These are phyloP conservation scores for Antheraea yamamai DNA, from an alignment of 2,888 invertebrate species.

Conservation along the genomic window DNA sequence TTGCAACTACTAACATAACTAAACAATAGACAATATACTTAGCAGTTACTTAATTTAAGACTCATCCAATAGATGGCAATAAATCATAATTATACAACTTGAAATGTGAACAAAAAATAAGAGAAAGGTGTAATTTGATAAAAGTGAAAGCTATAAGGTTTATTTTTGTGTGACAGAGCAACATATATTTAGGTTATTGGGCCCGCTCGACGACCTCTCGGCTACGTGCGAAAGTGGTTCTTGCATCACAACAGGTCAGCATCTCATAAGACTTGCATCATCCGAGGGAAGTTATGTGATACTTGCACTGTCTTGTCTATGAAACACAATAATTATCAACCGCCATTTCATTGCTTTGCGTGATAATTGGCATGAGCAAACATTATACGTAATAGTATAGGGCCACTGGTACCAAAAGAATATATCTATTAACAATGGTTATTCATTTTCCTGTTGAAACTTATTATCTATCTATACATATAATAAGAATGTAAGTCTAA, in stretches of 20 bases:
- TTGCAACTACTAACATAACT: background rate
- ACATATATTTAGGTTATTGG: constrained; percentile 67
- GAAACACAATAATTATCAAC: constrained; percentile 15
- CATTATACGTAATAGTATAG: constrained; percentile 17
- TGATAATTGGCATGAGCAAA: constrained; percentile 1
- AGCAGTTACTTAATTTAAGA: constrained; percentile 26
- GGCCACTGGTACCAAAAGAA: background rate
- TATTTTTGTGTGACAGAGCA: constrained; percentile 44
- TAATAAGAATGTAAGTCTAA: too few relatives aligned
- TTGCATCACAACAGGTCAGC: constrained; percentile 71
- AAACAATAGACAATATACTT: background rate
- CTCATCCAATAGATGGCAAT: constrained; percentile 39
- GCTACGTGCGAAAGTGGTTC: constrained; percentile 71
- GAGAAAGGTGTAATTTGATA: constrained; percentile 34
- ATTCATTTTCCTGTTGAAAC: too few relatives aligned
- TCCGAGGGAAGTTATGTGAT: constrained; percentile 50
- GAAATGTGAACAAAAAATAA: constrained; percentile 26
- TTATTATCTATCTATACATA: too few relatives aligned
- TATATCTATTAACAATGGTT: background rate
- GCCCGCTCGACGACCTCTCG: constrained; percentile 59
- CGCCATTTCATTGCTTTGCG: constrained; percentile 32
- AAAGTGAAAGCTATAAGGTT: constrained; percentile 38
- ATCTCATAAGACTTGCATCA: constrained; percentile 72
- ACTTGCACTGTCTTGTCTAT: constrained; percentile 32
- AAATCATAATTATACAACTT: constrained; percentile 19